A percentile compares a stretch with the other conserved stretches of the same genome.
Conservation (phyloP, 2,113 vertebrate species). For the Cyprinus carpio region DNA sequence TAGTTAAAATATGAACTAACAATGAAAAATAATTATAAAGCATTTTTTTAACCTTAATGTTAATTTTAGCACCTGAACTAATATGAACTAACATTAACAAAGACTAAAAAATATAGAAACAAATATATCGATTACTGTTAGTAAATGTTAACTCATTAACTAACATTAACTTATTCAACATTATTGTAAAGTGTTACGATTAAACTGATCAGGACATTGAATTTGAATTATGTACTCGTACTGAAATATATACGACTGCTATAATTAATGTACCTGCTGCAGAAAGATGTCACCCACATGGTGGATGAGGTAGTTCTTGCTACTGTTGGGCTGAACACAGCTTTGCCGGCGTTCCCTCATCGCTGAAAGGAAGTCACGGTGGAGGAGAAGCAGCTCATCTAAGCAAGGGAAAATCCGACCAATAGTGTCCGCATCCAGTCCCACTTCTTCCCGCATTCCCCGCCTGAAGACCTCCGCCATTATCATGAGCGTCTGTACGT, state of each 20-base stretch:
- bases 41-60: neutral
- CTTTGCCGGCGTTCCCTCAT: slow-evolving; percentile 85
- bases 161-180: neutral
- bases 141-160: neutral
- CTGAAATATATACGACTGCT: neutral
- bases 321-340: slow-evolving; percentile 73
- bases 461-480: slow-evolving; percentile 96
- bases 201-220: neutral
- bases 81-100: neutral
- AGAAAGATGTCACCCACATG: slow-evolving; percentile 89
- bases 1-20: neutral
- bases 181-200: neutral
- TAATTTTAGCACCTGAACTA: neutral
- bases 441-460: slow-evolving; percentile 91
- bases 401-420: slow-evolving; percentile 92
- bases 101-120: neutral
- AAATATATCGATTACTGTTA: neutral
- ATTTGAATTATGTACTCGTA: neutral
- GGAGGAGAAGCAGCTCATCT: slow-evolving; percentile 87
- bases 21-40: neutral
- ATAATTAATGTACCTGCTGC: slow-evolving; percentile 80
- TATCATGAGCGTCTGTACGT: slow-evolving; percentile 90
- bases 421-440: slow-evolving; percentile 84
- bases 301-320: slow-evolving; percentile 88
- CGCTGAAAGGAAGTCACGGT: slow-evolving; percentile 82